phyloP scores from a whole-genome alignment of 2,888 invertebrate species.

The Chrysotoxum bicinctum region DNA sequence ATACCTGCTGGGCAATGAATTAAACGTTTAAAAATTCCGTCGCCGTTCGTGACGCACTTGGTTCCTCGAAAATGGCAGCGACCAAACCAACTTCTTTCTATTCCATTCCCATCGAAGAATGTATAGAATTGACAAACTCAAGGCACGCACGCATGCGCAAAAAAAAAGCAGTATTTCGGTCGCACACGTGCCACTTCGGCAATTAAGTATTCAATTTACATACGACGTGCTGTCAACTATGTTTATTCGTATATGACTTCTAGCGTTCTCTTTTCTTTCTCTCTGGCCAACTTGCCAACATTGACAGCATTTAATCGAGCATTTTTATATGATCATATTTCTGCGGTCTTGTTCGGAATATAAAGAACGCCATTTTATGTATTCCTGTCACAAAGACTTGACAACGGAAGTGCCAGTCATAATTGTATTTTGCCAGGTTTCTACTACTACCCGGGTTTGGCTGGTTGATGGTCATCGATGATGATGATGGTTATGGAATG shows the following conservation, averaged over 20 bases:
- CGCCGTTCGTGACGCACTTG: slow-evolving; percentile 16
- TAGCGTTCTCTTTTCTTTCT: slow-evolving; percentile 1
- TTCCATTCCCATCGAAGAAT: slow-evolving; percentile 2
- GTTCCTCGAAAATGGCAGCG: not conserved
- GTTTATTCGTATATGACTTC: too few species aligned
- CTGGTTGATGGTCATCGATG: not conserved
- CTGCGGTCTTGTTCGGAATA: slow-evolving; percentile 38
- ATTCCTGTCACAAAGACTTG: slow-evolving; percentile 60
- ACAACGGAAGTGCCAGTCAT: slow-evolving; percentile 68
- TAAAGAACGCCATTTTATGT: slow-evolving; percentile 59
- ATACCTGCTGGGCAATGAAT: slow-evolving; percentile 61
- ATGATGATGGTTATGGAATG: slow-evolving; percentile 3
- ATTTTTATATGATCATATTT: slow-evolving; percentile 37
- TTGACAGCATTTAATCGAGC: slow-evolving; percentile 70
- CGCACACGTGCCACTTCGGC: slow-evolving; percentile 65
- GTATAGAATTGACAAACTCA: not conserved
- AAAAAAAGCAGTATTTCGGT: slow-evolving; percentile 40
- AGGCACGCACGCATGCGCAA: slow-evolving; percentile 22
- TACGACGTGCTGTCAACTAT: slow-evolving; percentile 35
- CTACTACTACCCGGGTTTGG: not conserved
- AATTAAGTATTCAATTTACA: slow-evolving; percentile 72
- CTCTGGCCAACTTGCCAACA: slow-evolving; percentile 38
- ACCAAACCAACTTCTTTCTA: not conserved
- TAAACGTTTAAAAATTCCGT: slow-evolving; percentile 20
- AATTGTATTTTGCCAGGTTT: slow-evolving; percentile 43